These are phyloP conservation scores for Archivesica marissinica DNA, from an alignment of 1,140 invertebrate genomes.

Conservation along the genomic window DNA sequence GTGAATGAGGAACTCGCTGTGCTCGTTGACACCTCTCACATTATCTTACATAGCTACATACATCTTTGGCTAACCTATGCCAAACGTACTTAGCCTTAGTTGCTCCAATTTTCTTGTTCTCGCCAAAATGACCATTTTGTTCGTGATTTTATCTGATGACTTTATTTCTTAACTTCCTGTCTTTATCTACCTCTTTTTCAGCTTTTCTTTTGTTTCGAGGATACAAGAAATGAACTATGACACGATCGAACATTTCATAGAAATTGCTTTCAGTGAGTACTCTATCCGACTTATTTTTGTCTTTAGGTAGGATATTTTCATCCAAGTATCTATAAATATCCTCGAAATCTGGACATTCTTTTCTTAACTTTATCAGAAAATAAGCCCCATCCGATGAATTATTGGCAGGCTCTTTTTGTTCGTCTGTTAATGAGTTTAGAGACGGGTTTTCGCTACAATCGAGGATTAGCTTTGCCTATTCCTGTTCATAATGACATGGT, in stretches of 20 bases:
- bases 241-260: constrained; percentile 62
- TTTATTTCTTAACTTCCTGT: constrained; percentile 50
- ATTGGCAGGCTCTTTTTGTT: neutral
- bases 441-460: neutral
- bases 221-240: constrained; percentile 65
- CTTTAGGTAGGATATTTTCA: constrained; percentile 41
- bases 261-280: constrained; percentile 53
- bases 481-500: neutral
- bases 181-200: neutral
- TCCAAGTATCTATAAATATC: constrained; percentile 53
- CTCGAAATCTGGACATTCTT: constrained; percentile 9
- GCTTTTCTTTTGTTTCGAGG: constrained; percentile 45
- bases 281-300: constrained; percentile 19
- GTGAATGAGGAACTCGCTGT: neutral
- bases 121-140: constrained; percentile 56
- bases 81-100: constrained; percentile 49
- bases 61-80: constrained; percentile 47
- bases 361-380: neutral
- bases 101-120: neutral
- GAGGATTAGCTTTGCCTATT: neutral
- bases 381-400: neutral
- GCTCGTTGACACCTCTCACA: constrained; percentile 54
- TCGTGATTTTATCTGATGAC: constrained; percentile 61
- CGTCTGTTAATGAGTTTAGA: neutral
- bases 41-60: constrained; percentile 15